phyloP scores from a whole-genome alignment of 1,140 invertebrate species.

The Drosophila pachea region DNA sequence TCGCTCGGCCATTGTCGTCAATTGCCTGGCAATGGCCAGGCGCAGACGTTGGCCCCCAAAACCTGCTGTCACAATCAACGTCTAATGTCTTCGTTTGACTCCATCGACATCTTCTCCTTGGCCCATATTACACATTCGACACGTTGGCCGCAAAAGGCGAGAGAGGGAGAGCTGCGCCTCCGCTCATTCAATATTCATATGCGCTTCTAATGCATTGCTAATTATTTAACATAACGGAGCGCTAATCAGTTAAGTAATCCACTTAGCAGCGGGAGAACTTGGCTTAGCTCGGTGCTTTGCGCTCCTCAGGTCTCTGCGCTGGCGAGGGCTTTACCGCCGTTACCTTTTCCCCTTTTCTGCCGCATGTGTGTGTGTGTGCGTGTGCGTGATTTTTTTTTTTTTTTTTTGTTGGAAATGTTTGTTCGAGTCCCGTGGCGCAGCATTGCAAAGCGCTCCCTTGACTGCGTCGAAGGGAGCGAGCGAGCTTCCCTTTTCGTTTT shows the following conservation, averaged over 20 bases:
- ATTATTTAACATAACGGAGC: constrained; percentile 43
- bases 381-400: neutral
- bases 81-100: constrained; percentile 49
- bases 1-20: constrained; percentile 59
- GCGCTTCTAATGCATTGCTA: constrained; percentile 32
- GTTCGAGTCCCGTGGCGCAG: constrained; percentile 15
- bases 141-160: constrained; percentile 23
- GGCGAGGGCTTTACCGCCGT: neutral
- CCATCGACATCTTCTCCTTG: constrained; percentile 8
- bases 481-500: no score
- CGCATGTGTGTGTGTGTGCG: neutral
- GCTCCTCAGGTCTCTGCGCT: no score
- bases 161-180: no score
- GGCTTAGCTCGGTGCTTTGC: neutral
- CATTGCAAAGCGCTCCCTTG: constrained; percentile 28
- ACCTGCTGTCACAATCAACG: constrained; percentile 36
- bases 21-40: constrained; percentile 58
- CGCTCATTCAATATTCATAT: constrained; percentile 32
- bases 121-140: constrained; percentile 29
- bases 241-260: constrained; percentile 50
- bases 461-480: neutral
- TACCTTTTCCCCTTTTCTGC: neutral
- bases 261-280: constrained; percentile 22
- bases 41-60: neutral
- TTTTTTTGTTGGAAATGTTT: constrained; percentile 16